Base-by-base conservation (phyloP, 2,888 invertebrate species). In the Tanaodytes sp. region DNA sequence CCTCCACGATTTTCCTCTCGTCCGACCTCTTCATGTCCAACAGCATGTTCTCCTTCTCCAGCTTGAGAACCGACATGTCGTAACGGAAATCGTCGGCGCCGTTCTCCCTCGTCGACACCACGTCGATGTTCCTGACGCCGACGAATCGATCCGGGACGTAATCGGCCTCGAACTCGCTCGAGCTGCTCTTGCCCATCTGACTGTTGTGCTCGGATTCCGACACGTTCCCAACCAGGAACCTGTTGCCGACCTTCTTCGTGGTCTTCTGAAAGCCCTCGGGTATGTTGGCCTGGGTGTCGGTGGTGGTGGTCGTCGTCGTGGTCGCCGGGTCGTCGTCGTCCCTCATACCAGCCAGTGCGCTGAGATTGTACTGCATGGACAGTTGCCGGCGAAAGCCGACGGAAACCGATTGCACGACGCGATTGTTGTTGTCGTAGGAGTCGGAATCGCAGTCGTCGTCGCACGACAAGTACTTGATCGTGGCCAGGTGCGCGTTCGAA, bases 401-500 rank as follows among this genome's bases (percentile, higher is more conserved):
- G 5, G 51, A 14, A 6, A 40, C 8, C 1, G 14, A 11, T 4
- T 52, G 52, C 4, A 30, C 36, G 42, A 71, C 73, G 20, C 73
- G 70, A n/a, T n/a, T n/a, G 8, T 23, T 23, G 30, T 75, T 72
- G 19, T 76, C 77, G 6, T 77, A 77, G 12, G 78, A 77, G 12
- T 78, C 82, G 8, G 78, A 80, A 2, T 79, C 81, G 73, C 75
- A 79, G 0, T 82, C 82, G 8, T 84, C 81, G 1, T 81, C 83
- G 2, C 80, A 82, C 2, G 71, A 78, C 1, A 78, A 77, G 39
- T 82, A 83, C 2, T 78, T 79, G 54, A 86, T 85, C 15, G 85
- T 83, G 64, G 86, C 86, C 8, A 85, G 82, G 15, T 86, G 86
- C 55, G 84, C 85, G 52, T 87, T 86, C 57, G 23, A 5, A 23